Evolutionary conservation across 2,888 invertebrate species (phyloP).

Genomic region (Therioaphis trifolii): DNA sequence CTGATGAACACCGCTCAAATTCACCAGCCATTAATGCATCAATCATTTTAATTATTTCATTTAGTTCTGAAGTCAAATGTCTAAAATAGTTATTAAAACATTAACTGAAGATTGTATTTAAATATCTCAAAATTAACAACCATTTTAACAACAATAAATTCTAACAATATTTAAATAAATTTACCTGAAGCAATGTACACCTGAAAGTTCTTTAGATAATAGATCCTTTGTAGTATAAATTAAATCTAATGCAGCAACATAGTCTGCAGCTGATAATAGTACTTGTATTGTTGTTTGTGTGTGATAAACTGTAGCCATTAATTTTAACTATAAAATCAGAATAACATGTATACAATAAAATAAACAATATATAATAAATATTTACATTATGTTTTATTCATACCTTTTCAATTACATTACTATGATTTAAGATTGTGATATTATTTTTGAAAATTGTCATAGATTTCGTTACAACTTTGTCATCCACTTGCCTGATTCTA

Average conservation of each 20-base stretch:
- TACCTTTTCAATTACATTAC: conserved; percentile 27
- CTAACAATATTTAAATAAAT: background rate
- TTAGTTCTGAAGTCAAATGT: conserved; percentile 93
- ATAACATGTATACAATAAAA: background rate
- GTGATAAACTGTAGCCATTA: conserved; percentile 96
- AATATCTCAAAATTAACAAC: too few relatives aligned
- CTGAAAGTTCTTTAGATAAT: conserved; percentile 87
- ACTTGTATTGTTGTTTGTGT: conserved; percentile 98
- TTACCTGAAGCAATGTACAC: conserved; percentile 88
- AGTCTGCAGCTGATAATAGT: conserved; percentile 93
- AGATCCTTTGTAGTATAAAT: conserved; percentile 97
- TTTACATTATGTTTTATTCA: conserved; percentile 21
- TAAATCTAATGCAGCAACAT: conserved; percentile 95
- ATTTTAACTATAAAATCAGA: conserved; percentile 73
- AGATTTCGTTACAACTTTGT: conserved; percentile 52
- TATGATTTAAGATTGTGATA: conserved; percentile 46
- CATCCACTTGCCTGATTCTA: conserved; percentile 52
- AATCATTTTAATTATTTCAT: conserved; percentile 94
- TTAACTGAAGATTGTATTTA: background rate
- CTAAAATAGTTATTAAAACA: conserved; percentile 70
- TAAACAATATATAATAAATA: background rate
- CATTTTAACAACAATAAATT: too few relatives aligned
- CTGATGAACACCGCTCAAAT: conserved; percentile 89
- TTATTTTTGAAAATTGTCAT: conserved; percentile 52
- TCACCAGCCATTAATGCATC: conserved; percentile 97